A percentile compares a stretch with the other conserved stretches of the same genome.
phyloP scores from a whole-genome alignment of 1,140 invertebrate species.

The Cyclargus thomasi region DNA sequence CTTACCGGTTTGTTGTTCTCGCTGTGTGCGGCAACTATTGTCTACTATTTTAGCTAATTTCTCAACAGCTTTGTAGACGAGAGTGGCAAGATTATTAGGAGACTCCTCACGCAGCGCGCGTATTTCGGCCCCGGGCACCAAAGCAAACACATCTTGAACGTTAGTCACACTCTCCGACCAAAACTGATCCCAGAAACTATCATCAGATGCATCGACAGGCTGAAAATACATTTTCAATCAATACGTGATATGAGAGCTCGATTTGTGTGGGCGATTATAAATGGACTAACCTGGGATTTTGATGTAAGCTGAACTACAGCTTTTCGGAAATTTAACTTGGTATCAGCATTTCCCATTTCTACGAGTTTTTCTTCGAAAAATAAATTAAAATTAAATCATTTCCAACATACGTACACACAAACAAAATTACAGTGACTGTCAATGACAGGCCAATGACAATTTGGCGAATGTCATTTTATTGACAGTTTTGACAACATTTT shows the following conservation, averaged over 20 bases:
- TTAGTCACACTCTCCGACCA: constrained; percentile 96
- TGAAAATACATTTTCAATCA: constrained; percentile 66
- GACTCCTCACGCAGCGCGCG: constrained; percentile 94
- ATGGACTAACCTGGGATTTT: constrained; percentile 87
- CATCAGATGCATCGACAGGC: constrained; percentile 93
- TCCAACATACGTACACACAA: constrained; percentile 53
- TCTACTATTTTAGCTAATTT: constrained; percentile 96
- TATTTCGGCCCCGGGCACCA: constrained; percentile 96
- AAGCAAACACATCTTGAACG: constrained; percentile 97
- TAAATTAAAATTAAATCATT: constrained; percentile 52
- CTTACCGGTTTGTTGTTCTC: constrained; percentile 94
- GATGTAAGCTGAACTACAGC: constrained; percentile 97
- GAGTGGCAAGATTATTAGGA: constrained; percentile 98
- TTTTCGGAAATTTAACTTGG: constrained; percentile 97
- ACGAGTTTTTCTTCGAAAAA: constrained; percentile 33
- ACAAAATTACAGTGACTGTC: constrained; percentile 26
- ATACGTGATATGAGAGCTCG: constrained; percentile 27
- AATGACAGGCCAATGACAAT: too few relatives aligned
- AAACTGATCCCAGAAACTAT: constrained; percentile 99
- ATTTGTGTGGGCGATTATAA: constrained; percentile 24
- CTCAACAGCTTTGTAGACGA: constrained; percentile 99
- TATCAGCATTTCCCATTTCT: constrained; percentile 97
- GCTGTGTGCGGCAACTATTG: constrained; percentile 92
- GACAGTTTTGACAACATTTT: too few relatives aligned
- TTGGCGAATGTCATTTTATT: too few relatives aligned